Evolutionary conservation across 2,797 vertebrate genomes (phyloP).

Genomic region (Melanotaenia parkinsoni): DNA sequence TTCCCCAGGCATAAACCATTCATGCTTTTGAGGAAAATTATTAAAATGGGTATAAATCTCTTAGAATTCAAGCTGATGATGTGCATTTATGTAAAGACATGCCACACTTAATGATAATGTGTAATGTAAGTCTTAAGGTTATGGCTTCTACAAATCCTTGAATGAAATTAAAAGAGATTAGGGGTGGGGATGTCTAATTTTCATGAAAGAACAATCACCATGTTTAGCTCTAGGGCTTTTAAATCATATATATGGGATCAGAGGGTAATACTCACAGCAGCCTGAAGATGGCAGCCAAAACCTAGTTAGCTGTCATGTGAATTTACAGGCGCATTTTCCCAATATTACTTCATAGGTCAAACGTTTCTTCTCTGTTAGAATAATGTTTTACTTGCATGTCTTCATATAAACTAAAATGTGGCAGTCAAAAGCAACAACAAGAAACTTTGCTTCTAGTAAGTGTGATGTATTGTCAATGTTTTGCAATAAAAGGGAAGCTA

Average conservation of each 20-base stretch:
- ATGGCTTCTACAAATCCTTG: constrained; percentile 67
- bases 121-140: constrained; percentile 59
- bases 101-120: constrained; percentile 58
- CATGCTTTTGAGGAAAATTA: constrained; percentile 55
- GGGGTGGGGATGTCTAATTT: constrained; percentile 76
- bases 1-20: constrained; percentile 49
- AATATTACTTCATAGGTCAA: constrained; percentile 80
- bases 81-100: constrained; percentile 62
- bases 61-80: constrained; percentile 50
- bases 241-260: constrained; percentile 47
- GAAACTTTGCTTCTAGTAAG: constrained; percentile 64
- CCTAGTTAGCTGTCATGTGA: constrained; percentile 68
- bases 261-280: constrained; percentile 45
- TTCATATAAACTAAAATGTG: constrained; percentile 66
- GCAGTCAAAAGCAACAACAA: constrained; percentile 56
- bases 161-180: constrained; percentile 77
- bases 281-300: constrained; percentile 89
- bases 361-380: constrained; percentile 59
- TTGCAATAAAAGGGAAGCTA: constrained; percentile 56
- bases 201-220: constrained; percentile 79
- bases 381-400: constrained; percentile 62
- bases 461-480: constrained; percentile 65
- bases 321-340: constrained; percentile 50
- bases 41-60: constrained; percentile 60
- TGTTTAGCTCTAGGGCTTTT: constrained; percentile 73